Conservation (phyloP, 2,888 invertebrate species). For the Dasysyrphus albostriatus region DNA sequence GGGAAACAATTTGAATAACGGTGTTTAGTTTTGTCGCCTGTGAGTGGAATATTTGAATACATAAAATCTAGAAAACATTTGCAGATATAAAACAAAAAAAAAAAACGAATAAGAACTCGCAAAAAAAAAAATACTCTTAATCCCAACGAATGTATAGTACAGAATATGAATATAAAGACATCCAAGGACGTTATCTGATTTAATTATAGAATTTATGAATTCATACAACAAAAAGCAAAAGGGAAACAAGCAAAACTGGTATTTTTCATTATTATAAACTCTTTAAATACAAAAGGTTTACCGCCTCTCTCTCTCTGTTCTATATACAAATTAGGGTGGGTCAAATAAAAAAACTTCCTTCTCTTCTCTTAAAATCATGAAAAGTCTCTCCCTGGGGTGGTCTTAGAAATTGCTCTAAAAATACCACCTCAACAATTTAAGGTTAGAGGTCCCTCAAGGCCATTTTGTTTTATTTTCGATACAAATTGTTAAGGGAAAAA, state of each 20-base stretch:
- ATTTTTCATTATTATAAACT: conserved; percentile 53
- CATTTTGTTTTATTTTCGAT: no score
- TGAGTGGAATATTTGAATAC: conserved; percentile 57
- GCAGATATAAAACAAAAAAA: conserved; percentile 2
- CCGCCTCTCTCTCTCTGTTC: not conserved
- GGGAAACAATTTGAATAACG: conserved; percentile 15
- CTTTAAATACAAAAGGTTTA: conserved; percentile 32
- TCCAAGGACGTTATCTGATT: conserved; percentile 65
- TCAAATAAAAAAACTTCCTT: no score
- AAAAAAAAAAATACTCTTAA: no score
- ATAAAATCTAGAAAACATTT: conserved; percentile 45
- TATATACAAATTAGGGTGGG: no score
- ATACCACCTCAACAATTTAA: no score
- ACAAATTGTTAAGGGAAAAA: no score
- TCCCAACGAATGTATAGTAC: not conserved
- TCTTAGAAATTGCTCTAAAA: no score
- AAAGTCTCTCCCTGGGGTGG: no score
- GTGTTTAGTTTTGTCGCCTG: conserved; percentile 39
- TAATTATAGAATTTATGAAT: conserved; percentile 73
- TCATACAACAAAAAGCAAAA: conserved; percentile 40
- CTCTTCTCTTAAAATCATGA: no score
- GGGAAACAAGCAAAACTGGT: conserved; percentile 48
- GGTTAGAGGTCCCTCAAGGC: no score
- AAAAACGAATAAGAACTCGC: not conserved
- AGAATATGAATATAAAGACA: conserved; percentile 33